phyloP scores from a whole-genome alignment of 64 coral and sea anemone genomes.

The Anthopleura sola region DNA sequence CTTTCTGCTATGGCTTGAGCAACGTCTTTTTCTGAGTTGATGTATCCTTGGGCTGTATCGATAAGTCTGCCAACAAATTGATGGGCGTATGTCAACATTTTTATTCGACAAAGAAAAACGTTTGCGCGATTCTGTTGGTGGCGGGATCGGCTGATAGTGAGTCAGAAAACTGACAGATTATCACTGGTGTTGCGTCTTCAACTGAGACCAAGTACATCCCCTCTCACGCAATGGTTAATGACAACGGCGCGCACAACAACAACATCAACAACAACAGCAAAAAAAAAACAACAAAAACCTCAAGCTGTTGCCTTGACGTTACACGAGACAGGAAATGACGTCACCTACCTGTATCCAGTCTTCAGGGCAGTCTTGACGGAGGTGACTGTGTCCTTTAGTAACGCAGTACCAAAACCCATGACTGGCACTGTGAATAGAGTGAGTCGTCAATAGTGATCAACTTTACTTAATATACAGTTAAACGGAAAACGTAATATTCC shows the following conservation, averaged over 20 bases:
- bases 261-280: too few species aligned
- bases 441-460: not conserved
- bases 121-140: too few species aligned
- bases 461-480: too few species aligned
- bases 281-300: too few species aligned
- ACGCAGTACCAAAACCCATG: slow-evolving; percentile 92
- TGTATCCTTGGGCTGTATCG: slow-evolving; percentile 93
- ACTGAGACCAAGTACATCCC: too few species aligned
- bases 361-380: slow-evolving; percentile 75
- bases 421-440: slow-evolving; percentile 66
- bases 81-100: not conserved
- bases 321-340: not conserved
- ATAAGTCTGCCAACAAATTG: slow-evolving; percentile 52
- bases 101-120: not conserved
- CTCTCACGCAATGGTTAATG: too few species aligned
- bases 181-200: too few species aligned
- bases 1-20: slow-evolving; percentile 76
- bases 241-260: too few species aligned
- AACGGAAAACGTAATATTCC: too few species aligned
- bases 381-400: slow-evolving; percentile 63
- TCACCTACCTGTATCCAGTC: slow-evolving; percentile 62
- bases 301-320: too few species aligned
- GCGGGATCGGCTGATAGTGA: too few species aligned
- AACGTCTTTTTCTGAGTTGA: slow-evolving; percentile 55
- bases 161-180: too few species aligned